These are phyloP conservation scores for Caerostris extrusa DNA, from an alignment of 1,140 invertebrate genomes.

Conservation along the genomic window DNA sequence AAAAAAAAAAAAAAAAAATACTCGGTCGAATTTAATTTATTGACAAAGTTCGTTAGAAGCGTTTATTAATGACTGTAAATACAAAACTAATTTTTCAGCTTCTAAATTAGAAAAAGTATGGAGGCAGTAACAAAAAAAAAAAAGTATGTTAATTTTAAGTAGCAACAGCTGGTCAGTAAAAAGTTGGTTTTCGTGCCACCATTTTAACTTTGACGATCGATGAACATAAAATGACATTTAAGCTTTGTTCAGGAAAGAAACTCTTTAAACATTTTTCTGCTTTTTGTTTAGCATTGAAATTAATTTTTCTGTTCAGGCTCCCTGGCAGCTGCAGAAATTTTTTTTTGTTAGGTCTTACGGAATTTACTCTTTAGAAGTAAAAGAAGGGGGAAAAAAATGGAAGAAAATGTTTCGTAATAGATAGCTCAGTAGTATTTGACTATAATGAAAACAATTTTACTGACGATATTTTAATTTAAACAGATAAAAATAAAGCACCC, in stretches of 20 bases:
- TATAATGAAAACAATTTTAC: slow-evolving; percentile 57
- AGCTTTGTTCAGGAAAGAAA: slow-evolving; percentile 60
- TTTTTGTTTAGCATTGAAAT: slow-evolving; percentile 62
- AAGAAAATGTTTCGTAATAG: slow-evolving; percentile 39
- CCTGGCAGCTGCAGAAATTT: neutral
- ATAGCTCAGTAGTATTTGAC: slow-evolving; percentile 17
- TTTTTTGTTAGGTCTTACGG: neutral
- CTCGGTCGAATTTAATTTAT: neutral
- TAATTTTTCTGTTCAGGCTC: slow-evolving; percentile 46
- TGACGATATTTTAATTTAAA: slow-evolving; percentile 49
- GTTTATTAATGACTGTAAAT: slow-evolving; percentile 60
- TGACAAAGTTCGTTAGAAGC: slow-evolving; percentile 49
- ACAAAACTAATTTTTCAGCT: slow-evolving; percentile 59
- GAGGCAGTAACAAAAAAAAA: neutral
- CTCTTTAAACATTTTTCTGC: slow-evolving; percentile 43
- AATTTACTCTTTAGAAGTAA: slow-evolving; percentile 14
- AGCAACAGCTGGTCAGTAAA: slow-evolving; percentile 49
- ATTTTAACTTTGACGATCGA: slow-evolving; percentile 42
- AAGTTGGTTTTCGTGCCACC: slow-evolving; percentile 2
- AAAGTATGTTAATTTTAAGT: slow-evolving; percentile 56
- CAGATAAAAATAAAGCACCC: slow-evolving; percentile 41
- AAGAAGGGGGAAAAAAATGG: neutral
- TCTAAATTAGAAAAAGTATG: slow-evolving; percentile 27
- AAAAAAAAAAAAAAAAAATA: neutral
- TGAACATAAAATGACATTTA: slow-evolving; percentile 55